A percentile compares a stretch with the other conserved stretches of the same genome.
phyloP scores from a whole-genome alignment of 2,113 vertebrate genomes.

The Neofelis nebulosa region DNA sequence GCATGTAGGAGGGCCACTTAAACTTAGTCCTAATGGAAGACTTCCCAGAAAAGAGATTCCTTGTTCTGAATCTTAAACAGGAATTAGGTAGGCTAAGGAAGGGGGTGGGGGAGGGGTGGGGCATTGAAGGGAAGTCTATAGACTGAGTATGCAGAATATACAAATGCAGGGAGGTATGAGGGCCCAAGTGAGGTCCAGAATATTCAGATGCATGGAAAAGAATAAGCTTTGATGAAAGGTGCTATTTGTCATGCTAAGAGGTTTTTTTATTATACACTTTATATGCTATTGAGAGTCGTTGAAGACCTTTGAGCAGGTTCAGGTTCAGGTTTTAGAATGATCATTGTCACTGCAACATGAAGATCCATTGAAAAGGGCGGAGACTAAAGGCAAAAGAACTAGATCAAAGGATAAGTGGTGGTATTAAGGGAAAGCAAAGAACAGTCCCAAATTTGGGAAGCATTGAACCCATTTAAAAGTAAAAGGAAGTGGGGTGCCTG shows the following conservation, averaged over 20 bases:
- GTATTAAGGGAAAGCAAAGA: neutral
- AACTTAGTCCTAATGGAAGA: neutral
- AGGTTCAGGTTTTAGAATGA: conserved; percentile 6
- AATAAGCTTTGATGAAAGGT: neutral
- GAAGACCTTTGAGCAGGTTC: neutral
- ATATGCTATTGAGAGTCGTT: neutral
- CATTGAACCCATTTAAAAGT: neutral
- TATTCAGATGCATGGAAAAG: neutral
- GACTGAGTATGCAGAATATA: neutral
- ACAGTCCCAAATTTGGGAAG: neutral
- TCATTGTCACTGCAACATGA: neutral
- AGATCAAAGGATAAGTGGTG: neutral
- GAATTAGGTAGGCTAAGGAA: neutral
- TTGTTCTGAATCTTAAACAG: neutral
- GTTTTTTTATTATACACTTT: neutral
- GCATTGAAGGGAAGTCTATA: neutral
- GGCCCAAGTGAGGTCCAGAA: neutral
- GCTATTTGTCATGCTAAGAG: neutral
- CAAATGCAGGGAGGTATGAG: neutral
- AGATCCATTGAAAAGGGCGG: neutral
- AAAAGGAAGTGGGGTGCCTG: neutral
- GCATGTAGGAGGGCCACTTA: neutral
- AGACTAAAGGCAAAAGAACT: neutral
- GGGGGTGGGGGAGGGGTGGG: neutral
- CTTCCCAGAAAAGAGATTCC: neutral